Base-by-base conservation (phyloP, 2,797 vertebrate species). In the Lepilemur septentrionalis region DNA sequence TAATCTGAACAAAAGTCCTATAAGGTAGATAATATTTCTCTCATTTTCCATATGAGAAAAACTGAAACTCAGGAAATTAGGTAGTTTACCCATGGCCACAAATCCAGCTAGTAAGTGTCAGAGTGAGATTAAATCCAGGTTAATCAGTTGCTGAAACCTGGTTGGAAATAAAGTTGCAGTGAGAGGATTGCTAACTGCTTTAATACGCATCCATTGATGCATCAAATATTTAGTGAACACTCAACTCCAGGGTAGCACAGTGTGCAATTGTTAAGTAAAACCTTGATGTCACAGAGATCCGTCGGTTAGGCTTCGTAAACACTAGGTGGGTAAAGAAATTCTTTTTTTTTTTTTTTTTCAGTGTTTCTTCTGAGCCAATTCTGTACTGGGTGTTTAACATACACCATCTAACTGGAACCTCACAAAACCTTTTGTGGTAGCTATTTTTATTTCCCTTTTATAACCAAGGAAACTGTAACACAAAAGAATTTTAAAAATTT, bases 1-100 rank as follows among this genome's bases (percentile, higher is more conserved):
- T 72, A 80, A 91, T 55, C 2, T 73, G 15, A 63, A 52, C 7
- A 85, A 48, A 81, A 87, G 15, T 75, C 43, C 12, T 80, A 1
- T 22, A 86, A 67, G 7, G 5, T 59, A 89, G 4, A 61, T 85
- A n/a, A 50, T 93, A 61, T 78, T 80, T 15, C 6, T 87, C 7
- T 89, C 10, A 73, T 83, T 95, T 95, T 78, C 5, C 35, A 84
- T 57, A 46, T 55, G 4, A 93, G 23, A 84, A 93, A 70, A 92
- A 41, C 5, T 41, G 13, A 92, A 93, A 90, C 4, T 69, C 46
- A 46, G 2, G n/a, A 93, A 59, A 2, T 55, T 76, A 76, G 6
- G 18, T 38, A 69, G 10, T 22, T 65, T 82, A 18, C 32, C 4
- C 11, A 88, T 65, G 20, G 12, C 50, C 22, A 92, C 17, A 65